phyloP scores from a whole-genome alignment of 2,888 invertebrate genomes.

The Xestia xanthographa region DNA sequence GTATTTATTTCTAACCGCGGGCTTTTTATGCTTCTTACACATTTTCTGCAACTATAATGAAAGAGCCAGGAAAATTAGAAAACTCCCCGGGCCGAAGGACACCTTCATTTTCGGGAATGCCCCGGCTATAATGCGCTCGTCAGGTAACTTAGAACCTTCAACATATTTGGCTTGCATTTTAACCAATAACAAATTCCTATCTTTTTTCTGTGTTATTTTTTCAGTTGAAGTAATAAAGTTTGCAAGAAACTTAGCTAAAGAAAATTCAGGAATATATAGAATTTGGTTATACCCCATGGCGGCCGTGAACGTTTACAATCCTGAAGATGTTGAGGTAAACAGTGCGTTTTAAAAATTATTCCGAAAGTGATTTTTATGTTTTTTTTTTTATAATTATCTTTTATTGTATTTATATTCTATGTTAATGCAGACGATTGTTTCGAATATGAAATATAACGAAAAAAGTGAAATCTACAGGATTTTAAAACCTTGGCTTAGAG shows the following conservation, averaged over 20 bases:
- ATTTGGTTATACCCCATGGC: slow-evolving; percentile 74
- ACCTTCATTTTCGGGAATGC: slow-evolving; percentile 73
- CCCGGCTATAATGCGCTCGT: slow-evolving; percentile 60
- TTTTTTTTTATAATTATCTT: too few species aligned
- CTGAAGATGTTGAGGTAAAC: slow-evolving; percentile 87
- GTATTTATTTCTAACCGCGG: slow-evolving; percentile 58
- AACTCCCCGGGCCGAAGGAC: slow-evolving; percentile 74
- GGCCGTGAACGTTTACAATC: slow-evolving; percentile 79
- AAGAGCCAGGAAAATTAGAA: slow-evolving; percentile 70
- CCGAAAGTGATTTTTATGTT: neutral
- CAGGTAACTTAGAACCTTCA: slow-evolving; percentile 66
- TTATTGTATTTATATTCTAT: too few species aligned
- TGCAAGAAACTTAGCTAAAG: slow-evolving; percentile 67
- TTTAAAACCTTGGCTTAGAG: slow-evolving; percentile 87
- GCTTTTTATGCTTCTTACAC: slow-evolving; percentile 69
- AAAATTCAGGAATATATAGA: slow-evolving; percentile 74
- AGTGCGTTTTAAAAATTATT: neutral
- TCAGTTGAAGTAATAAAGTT: slow-evolving; percentile 75
- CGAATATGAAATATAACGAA: slow-evolving; percentile 85
- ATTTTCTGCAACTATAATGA: slow-evolving; percentile 72
- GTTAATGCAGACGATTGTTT: slow-evolving; percentile 83
- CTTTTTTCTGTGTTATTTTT: slow-evolving; percentile 26
- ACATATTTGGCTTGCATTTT: neutral
- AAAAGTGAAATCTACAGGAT: slow-evolving; percentile 88
- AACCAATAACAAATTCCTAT: neutral